Conservation (phyloP, 2,888 invertebrate genomes). For the Melanargia galathea region DNA sequence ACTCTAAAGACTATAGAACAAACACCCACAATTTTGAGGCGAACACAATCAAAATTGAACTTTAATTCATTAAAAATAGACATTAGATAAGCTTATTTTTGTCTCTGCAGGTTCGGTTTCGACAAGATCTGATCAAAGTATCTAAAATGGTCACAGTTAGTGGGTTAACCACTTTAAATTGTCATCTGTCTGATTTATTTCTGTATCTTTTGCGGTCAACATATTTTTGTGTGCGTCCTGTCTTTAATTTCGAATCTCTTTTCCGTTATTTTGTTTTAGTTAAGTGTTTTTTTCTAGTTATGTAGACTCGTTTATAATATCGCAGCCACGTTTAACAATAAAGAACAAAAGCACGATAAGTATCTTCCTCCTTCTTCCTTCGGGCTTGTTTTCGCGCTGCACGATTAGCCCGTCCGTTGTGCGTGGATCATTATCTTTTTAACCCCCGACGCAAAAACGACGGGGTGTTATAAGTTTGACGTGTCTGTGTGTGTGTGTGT, state of each 20-base stretch:
- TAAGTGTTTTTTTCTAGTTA: slow-evolving; percentile 16
- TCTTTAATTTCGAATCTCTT: slow-evolving; percentile 47
- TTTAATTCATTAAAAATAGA: slow-evolving; percentile 52
- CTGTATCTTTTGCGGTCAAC: slow-evolving; percentile 77
- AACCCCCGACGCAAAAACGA: no score
- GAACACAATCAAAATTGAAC: slow-evolving; percentile 53
- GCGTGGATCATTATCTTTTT: slow-evolving; percentile 16
- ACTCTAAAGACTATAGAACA: slow-evolving; percentile 73
- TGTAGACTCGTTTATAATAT: background rate
- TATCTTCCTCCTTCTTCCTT: slow-evolving; percentile 11
- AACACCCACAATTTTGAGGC: slow-evolving; percentile 71
- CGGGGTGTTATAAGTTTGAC: no score
- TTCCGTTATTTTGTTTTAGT: slow-evolving; percentile 33
- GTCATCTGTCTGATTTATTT: slow-evolving; percentile 83
- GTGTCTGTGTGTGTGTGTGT: no score
- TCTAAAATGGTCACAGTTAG: slow-evolving; percentile 83
- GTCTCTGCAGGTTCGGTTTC: slow-evolving; percentile 63
- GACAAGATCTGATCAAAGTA: slow-evolving; percentile 81
- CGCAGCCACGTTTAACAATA: slow-evolving; percentile 11
- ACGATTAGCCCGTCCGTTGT: slow-evolving; percentile 12
- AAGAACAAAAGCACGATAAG: background rate
- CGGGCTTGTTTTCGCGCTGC: slow-evolving; percentile 17
- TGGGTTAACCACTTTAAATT: slow-evolving; percentile 84
- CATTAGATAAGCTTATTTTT: slow-evolving; percentile 44
- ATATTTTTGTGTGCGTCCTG: slow-evolving; percentile 69